Base-by-base conservation (phyloP, 2,797 vertebrate genomes). In the Peromyscus attwateri region DNA sequence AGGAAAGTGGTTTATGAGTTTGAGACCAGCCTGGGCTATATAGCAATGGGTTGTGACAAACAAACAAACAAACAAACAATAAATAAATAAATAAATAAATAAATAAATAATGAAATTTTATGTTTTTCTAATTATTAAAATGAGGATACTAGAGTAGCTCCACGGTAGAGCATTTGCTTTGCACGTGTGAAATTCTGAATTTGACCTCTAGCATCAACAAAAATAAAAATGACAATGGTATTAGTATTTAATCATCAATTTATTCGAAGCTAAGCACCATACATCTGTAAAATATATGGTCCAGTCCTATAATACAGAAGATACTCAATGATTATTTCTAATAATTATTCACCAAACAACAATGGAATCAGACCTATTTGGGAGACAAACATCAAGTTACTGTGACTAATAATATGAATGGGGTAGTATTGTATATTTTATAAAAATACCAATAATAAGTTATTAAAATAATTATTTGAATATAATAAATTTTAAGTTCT, bases 221-320 rank as follows among this genome's bases (percentile, higher is more conserved):
- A 73, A 73, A 52, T 52, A 37, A 46, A 57, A 79, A 75, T 64
- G 19, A 79, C 12, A 23, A 40, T 49, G 46, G 40, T 73, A 64
- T 23, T 93, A 84, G 31, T 57, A 73, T 80, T 96, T 91, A 94
- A 40, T 93, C n/a, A 92, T 84, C 6, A 81, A 7, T 0, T 46
- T 96, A 75, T 96, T 93, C 70, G n/a, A 89, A 85, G 25, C 64
- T 91, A 94, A 94, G 6, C 52, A 68, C 91, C 23, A 71, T 23
- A 46, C 81, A 91, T 8, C 87, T 49, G 8, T 70, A 52, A 96
- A 96, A 93, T 84, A 88, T 62, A 57, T 97, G 13, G 1, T 23
- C 23, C 23, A 84, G 29, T 55, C 1, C 13, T 81, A 3, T 88
- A 19, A 81, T 6, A 92, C 1, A 62, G n/a, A 25, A 91, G 3